These are phyloP conservation scores for Poeciliopsis presidionis DNA, from an alignment of 2,797 vertebrate species.

Conservation along the genomic window DNA sequence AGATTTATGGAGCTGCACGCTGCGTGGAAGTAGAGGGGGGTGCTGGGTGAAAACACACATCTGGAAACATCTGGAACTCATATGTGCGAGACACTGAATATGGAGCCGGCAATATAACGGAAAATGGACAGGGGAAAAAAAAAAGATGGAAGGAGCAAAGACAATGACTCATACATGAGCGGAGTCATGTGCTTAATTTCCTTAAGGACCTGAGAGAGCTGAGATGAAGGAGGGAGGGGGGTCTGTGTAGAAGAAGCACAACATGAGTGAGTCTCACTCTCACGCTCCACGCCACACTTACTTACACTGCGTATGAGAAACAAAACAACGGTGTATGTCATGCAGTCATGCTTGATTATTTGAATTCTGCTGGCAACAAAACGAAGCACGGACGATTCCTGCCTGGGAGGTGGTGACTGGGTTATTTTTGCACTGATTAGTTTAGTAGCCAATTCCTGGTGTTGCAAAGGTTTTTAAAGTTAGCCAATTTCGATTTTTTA, in stretches of 20 bases:
- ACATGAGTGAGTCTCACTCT: constrained; percentile 39
- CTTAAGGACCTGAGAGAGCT: constrained; percentile 71
- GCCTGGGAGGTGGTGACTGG: constrained; percentile 8
- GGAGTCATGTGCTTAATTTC: constrained; percentile 82
- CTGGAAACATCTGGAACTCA: constrained; percentile 63
- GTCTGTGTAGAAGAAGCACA: constrained; percentile 15
- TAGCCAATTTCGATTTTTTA: not conserved
- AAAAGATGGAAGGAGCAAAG: constrained; percentile 58
- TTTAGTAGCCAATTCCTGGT: not conserved
- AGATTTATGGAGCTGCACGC: constrained; percentile 19
- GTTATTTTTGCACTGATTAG: not conserved
- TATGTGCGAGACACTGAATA: constrained; percentile 30
- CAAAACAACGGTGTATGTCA: constrained; percentile 17
- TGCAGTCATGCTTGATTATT: constrained; percentile 11
- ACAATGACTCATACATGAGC: constrained; percentile 83
- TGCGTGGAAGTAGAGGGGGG: constrained; percentile 19
- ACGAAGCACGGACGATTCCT: constrained; percentile 18
- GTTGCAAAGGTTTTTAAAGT: not conserved
- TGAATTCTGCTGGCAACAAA: constrained; percentile 10
- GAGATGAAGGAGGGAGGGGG: constrained; percentile 22
- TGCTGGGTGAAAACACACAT: constrained; percentile 23
- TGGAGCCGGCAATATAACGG: constrained; percentile 39
- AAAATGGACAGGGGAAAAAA: constrained; percentile 47
- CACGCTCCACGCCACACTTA: constrained; percentile 21
- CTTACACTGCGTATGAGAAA: constrained; percentile 17